These are phyloP conservation scores for Helogale parvula DNA, from an alignment of 2,113 vertebrate species.

Conservation along the genomic window DNA sequence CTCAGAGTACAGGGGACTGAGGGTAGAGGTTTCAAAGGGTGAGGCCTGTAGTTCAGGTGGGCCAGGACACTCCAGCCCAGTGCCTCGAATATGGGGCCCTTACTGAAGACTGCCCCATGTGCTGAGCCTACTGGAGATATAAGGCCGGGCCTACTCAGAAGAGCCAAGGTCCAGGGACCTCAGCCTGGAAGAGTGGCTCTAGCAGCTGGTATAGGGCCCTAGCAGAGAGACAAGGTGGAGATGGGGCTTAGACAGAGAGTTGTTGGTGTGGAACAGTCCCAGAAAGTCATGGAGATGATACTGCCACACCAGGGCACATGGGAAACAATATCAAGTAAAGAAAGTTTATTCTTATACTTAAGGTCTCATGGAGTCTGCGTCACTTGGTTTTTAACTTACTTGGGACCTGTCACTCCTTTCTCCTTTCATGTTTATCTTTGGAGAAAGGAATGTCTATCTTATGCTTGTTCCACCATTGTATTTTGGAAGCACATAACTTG, in stretches of 20 bases:
- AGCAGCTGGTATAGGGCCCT: neutral
- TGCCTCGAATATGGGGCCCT: rapidly evolving
- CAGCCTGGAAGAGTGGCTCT: neutral
- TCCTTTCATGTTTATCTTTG: neutral
- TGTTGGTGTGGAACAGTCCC: no score
- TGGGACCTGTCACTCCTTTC: neutral
- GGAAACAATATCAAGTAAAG: neutral
- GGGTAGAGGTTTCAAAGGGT: neutral
- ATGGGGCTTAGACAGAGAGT: neutral
- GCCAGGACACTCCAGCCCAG: neutral
- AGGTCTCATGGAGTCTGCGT: neutral
- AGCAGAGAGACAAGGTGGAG: neutral
- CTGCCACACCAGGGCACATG: neutral
- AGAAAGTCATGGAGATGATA: neutral
- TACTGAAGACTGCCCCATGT: neutral
- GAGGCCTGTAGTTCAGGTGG: neutral
- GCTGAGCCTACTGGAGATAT: neutral
- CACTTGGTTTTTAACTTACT: neutral
- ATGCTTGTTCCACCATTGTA: neutral
- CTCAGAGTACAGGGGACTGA: neutral
- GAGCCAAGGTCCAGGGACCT: no score
- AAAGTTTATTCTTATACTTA: neutral
- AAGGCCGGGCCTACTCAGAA: neutral
- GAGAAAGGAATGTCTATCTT: neutral
- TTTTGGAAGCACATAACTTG: neutral